Percentiles rank a stretch among this genome's conserved stretches.
Conservation (phyloP, 2,797 vertebrate genomes). For the Mergus octosetaceus region DNA sequence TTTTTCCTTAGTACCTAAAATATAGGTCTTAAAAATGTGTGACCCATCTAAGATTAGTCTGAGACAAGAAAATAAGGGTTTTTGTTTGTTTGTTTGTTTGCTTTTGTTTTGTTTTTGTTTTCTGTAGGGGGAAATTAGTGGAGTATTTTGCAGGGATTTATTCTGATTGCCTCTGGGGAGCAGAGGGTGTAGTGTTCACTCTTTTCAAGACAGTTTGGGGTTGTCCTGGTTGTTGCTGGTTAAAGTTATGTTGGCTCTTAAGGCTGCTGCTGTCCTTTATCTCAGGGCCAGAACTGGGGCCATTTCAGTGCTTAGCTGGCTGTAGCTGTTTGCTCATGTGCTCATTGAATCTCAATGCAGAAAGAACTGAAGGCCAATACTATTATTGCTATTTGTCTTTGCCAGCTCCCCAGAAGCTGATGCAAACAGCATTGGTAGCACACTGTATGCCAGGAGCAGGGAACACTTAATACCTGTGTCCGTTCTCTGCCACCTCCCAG, state of each 20-base stretch:
- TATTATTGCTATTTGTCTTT: background rate
- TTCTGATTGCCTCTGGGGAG: background rate
- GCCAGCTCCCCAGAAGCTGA: background rate
- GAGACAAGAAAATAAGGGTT: background rate
- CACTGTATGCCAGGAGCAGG: background rate
- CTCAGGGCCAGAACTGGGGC: background rate
- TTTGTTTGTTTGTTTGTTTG: too few relatives aligned
- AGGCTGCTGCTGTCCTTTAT: background rate
- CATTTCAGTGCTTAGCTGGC: background rate
- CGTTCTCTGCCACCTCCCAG: background rate
- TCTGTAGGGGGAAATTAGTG: background rate
- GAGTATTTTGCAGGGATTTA: background rate
- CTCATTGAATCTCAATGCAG: rapidly evolving
- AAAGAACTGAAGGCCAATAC: background rate
- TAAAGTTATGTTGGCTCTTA: background rate
- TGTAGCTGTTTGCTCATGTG: rapidly evolving
- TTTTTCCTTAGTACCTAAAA: background rate
- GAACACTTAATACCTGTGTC: background rate
- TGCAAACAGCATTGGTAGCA: background rate
- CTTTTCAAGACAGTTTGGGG: background rate
- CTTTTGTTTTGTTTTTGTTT: background rate
- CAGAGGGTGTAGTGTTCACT: background rate
- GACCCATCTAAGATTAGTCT: background rate
- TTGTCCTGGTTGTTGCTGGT: background rate
- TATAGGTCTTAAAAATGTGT: background rate